Evolutionary conservation across 2,888 invertebrate species (phyloP), one percentile per base, ranked within the genome.

Genomic region (Dermolepida albohirtum): DNA sequence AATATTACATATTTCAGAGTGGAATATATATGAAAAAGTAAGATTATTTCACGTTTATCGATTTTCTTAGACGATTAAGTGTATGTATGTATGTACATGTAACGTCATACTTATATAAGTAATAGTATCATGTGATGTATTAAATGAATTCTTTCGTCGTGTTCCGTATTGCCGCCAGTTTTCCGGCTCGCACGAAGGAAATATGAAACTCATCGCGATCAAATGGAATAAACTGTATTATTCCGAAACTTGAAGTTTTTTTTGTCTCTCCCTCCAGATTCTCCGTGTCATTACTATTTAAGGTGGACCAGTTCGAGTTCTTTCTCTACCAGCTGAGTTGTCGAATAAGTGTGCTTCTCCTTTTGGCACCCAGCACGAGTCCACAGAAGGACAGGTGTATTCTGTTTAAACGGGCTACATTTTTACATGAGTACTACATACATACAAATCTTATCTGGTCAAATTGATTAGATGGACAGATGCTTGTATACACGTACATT

Each of bases 371-470:
- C 69, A 66, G 66, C 69, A 69, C 69, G 69, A 65, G 69, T 43
- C 66, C 67, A 55, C 66, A 29, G 59, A 49, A 49, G 49, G 69
- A 65, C 69, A 69, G 69, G 69, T 69, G 69, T 44, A 55, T 49
- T 55, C 51, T 16, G 51, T 17, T 50, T 64, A 47, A 55, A 51
- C 65, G 64, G 62, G 44, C 50, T 57, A 65, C 52, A 41, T 47
- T 49, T 55, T 40, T 54, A 66, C 16, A 44, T 29, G 44, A 44
- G 44, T 59, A 49, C 41, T 59, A 55, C 67, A 43, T 52, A 67
- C 64, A 55, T 66, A 70, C 64, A 70, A 70, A 70, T 70, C 66
- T 70, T 64, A 70, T 70, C 70, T 70, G 67, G 55, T 64, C 67
- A 57, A 70, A 67, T 70, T 67, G 66, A 67, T 70, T 70, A 67